Conservation (phyloP, 53 echinoderm and acorn worm species). For the Arbacia lixula region DNA sequence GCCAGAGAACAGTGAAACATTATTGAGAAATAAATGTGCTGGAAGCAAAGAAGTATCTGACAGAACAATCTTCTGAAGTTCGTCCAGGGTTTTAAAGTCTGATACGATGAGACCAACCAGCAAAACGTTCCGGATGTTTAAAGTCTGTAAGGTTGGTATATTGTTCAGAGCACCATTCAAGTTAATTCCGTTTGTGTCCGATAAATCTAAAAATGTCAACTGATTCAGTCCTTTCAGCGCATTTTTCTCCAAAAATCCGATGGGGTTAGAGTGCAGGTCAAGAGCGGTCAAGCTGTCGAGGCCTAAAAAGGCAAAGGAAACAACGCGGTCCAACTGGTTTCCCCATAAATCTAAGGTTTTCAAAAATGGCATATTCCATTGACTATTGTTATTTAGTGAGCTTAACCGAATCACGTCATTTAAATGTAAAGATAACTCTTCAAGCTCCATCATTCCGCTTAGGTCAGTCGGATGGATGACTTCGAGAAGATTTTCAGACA, state of each 20-base stretch:
- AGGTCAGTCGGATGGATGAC: neutral
- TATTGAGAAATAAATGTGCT: too few species aligned
- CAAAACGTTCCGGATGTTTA: conserved; percentile 6
- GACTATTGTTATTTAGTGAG: neutral
- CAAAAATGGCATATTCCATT: neutral
- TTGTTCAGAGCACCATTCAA: neutral
- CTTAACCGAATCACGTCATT: neutral
- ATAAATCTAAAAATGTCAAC: conserved; percentile 1
- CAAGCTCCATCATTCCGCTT: conserved; percentile 5
- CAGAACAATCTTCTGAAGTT: too few species aligned
- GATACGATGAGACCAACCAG: neutral
- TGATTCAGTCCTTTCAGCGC: conserved; percentile 1
- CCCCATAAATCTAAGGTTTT: neutral
- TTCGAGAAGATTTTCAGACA: conserved; percentile 17
- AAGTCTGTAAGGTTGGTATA: conserved; percentile 7
- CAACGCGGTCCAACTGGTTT: conserved; percentile 31
- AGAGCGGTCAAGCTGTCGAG: neutral
- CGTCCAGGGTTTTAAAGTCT: too few species aligned
- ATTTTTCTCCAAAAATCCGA: neutral
- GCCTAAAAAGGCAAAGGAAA: conserved; percentile 10
- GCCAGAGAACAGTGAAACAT: conserved; percentile 16
- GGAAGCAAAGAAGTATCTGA: too few species aligned
- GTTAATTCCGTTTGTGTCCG: conserved; percentile 6
- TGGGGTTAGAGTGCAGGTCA: conserved; percentile 34
- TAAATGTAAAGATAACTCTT: conserved; percentile 5